A percentile compares a stretch with the other conserved stretches of the same genome.
Evolutionary conservation across 2,797 vertebrate genomes (phyloP).

Genomic region (Dipus sagitta): DNA sequence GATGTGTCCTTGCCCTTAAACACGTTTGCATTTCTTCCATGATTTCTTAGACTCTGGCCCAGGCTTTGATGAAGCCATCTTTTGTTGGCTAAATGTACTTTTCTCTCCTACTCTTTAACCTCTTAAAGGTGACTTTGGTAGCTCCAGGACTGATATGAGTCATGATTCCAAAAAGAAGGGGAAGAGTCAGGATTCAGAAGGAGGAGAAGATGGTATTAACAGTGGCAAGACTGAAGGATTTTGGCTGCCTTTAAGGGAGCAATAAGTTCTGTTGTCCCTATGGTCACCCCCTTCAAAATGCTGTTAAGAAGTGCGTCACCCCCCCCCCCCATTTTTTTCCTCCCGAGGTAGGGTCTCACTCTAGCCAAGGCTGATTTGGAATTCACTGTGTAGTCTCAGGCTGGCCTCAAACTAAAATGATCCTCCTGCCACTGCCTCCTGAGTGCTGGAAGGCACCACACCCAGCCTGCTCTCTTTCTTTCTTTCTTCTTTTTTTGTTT

Average conservation of each 20-base stretch:
- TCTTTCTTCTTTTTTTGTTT: no score
- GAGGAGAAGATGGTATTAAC: not conserved
- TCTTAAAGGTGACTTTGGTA: slow-evolving; percentile 15
- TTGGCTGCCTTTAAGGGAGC: not conserved
- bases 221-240: not conserved
- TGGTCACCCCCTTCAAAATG: not conserved
- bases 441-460: no score
- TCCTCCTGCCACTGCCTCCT: no score
- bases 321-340: no score
- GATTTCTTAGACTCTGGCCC: not conserved
- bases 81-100: not conserved
- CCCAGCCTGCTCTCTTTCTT: no score
- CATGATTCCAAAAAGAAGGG: slow-evolving; percentile 43
- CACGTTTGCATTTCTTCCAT: slow-evolving; percentile 30
- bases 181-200: slow-evolving; percentile 52
- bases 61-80: slow-evolving; percentile 4
- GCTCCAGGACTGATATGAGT: slow-evolving; percentile 40
- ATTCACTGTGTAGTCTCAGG: no score
- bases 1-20: not conserved
- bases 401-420: no score
- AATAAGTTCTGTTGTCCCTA: not conserved
- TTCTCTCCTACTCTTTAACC: not conserved
- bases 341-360: no score
- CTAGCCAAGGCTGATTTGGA: no score
- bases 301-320: not conserved